A percentile compares a stretch with the other conserved stretches of the same genome.
Evolutionary conservation across 2,888 invertebrate species (phyloP).

Genomic region (Calliphora vomitoria): DNA sequence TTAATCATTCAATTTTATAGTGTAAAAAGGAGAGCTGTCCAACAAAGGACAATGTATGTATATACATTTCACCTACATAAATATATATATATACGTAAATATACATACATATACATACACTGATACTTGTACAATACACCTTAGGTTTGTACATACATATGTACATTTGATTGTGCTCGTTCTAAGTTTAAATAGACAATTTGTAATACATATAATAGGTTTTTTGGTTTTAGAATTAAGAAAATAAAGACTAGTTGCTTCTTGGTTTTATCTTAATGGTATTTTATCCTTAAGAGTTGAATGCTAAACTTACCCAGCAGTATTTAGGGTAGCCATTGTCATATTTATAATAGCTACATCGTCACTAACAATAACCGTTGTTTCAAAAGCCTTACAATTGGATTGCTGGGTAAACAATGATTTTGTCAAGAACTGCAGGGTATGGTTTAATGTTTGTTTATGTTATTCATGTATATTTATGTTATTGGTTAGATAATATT

Average conservation of each 20-base stretch:
- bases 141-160: neutral
- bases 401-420: no score
- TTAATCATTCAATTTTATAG: neutral
- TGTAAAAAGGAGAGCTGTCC: neutral
- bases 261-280: neutral
- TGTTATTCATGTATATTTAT: no score
- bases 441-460: no score
- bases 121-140: neutral
- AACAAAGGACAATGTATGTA: neutral
- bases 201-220: constrained; percentile 5
- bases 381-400: no score
- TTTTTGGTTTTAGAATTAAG: neutral
- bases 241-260: neutral
- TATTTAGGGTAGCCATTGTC: no score
- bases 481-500: no score
- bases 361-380: no score
- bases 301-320: neutral
- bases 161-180: neutral
- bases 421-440: no score
- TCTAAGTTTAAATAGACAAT: neutral
- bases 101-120: no score
- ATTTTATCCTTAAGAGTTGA: neutral
- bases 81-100: neutral
- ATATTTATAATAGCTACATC: no score
- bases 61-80: neutral